These are phyloP conservation scores for Prionailurus bengalensis DNA, from an alignment of 2,113 vertebrate genomes.

Conservation along the genomic window DNA sequence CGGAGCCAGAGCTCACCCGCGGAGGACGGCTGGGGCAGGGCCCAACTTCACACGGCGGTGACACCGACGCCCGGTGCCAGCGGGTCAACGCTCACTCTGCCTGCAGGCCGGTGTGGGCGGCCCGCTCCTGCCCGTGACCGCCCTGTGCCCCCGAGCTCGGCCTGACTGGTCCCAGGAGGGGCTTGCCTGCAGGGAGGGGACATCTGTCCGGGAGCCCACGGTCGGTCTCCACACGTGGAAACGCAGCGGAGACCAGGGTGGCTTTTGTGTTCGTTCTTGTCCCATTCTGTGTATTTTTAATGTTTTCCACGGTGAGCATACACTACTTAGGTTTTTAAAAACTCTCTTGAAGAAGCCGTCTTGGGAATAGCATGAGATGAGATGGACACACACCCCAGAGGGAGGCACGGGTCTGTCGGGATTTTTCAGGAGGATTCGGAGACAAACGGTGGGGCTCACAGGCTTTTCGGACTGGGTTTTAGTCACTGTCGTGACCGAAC, in stretches of 20 bases:
- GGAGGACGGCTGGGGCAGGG: fast-evolving
- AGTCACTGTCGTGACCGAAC: background rate
- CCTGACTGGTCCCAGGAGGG: fast-evolving
- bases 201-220: background rate
- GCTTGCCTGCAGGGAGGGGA: background rate
- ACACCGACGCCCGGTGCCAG: fast-evolving
- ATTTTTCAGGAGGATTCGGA: background rate
- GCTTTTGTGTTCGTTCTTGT: background rate
- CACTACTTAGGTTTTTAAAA: background rate
- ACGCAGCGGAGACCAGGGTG: background rate
- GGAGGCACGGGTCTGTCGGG: background rate
- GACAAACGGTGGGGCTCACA: fast-evolving
- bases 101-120: background rate
- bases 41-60: fast-evolving
- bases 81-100: background rate
- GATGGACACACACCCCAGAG: fast-evolving
- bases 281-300: background rate
- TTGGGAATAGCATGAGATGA: too few relatives aligned
- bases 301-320: background rate
- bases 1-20: fast-evolving
- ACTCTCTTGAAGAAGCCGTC: background rate
- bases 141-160: fast-evolving
- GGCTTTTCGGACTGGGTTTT: background rate
- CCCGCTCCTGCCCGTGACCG: fast-evolving
- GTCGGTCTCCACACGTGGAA: background rate